Evolutionary conservation across 1,140 invertebrate genomes (phyloP).

Genomic region (Idris sp.): DNA sequence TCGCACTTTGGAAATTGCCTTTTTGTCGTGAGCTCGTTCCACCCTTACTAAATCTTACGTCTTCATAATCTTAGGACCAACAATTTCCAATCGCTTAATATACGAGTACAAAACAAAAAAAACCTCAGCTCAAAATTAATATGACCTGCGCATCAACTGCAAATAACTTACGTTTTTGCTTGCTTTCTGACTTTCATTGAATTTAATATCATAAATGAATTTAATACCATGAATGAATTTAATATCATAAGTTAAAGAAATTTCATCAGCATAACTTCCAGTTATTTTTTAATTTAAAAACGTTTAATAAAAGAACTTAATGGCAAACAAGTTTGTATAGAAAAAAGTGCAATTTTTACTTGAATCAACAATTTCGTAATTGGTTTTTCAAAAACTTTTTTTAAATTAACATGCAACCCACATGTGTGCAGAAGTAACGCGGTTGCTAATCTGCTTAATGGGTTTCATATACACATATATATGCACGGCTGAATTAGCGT

Average conservation of each 20-base stretch:
- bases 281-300: too few relatives aligned
- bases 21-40: slow-evolving; percentile 59
- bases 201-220: neutral
- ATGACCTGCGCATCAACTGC: slow-evolving; percentile 22
- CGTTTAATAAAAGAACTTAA: too few relatives aligned
- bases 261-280: too few relatives aligned
- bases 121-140: slow-evolving; percentile 13
- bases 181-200: slow-evolving; percentile 5
- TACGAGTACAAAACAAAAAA: slow-evolving; percentile 30
- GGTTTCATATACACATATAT: too few relatives aligned
- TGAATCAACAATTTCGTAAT: too few relatives aligned
- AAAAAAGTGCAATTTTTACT: too few relatives aligned
- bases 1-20: slow-evolving; percentile 64
- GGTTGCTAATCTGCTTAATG: slow-evolving; percentile 71
- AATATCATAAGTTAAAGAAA: too few relatives aligned
- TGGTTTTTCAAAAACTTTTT: too few relatives aligned
- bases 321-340: too few relatives aligned
- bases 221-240: too few relatives aligned
- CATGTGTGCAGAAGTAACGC: slow-evolving; percentile 61
- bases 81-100: slow-evolving; percentile 35
- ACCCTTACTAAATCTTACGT: slow-evolving; percentile 64
- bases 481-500: slow-evolving; percentile 63
- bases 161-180: slow-evolving; percentile 22
- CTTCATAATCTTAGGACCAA: slow-evolving; percentile 63
- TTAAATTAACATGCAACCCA: slow-evolving; percentile 20